phyloP scores from a whole-genome alignment of 2,113 vertebrate species.

The Pedetes capensis region DNA sequence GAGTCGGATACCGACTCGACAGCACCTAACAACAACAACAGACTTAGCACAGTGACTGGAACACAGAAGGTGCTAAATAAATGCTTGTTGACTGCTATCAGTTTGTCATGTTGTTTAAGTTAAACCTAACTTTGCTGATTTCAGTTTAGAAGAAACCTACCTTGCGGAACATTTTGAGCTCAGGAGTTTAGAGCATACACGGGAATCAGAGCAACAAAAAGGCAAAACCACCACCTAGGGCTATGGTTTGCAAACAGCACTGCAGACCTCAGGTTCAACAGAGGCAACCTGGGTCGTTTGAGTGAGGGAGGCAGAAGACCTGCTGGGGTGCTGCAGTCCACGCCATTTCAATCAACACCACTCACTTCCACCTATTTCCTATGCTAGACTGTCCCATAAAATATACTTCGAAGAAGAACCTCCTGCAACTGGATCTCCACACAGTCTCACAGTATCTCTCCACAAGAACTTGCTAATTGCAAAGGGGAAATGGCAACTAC shows the following conservation, averaged over 20 bases:
- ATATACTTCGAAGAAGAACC: background rate
- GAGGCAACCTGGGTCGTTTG: background rate
- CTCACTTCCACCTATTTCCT: background rate
- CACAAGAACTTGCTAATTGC: background rate
- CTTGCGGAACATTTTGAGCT: background rate
- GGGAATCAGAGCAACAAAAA: background rate
- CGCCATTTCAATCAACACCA: background rate
- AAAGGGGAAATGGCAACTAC: background rate
- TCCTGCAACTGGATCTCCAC: background rate
- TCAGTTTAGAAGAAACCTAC: background rate
- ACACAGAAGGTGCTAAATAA: background rate
- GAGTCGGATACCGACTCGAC: too few species aligned
- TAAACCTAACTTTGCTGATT: background rate
- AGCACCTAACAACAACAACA: too few species aligned
- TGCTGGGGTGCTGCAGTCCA: too few species aligned
- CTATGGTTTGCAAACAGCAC: background rate
- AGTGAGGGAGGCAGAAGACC: background rate
- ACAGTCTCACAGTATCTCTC: background rate
- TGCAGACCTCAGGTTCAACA: background rate
- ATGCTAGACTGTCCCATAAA: background rate
- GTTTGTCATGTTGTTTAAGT: background rate
- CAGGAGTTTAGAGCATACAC: background rate
- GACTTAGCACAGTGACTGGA: background rate
- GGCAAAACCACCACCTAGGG: background rate
- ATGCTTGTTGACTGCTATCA: background rate